Evolutionary conservation across 1,140 invertebrate species (phyloP).

Genomic region (Diorhabda carinulata): DNA sequence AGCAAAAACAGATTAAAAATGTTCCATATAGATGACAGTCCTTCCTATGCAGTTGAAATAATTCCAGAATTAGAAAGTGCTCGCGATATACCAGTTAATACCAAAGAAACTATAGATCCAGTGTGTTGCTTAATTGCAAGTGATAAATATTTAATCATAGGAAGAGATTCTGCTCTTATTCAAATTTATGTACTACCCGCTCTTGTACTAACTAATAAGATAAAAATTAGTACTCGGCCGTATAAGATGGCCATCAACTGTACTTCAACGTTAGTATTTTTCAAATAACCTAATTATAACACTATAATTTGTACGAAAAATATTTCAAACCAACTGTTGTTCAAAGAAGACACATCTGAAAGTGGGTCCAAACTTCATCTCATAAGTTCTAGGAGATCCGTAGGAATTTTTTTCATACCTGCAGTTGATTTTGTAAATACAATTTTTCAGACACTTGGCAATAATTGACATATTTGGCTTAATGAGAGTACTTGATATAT

Average conservation of each 20-base stretch:
- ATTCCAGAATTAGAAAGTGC: conserved; percentile 63
- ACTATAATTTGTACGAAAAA: too few relatives aligned
- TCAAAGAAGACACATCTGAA: too few relatives aligned
- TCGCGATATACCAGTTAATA: conserved; percentile 52
- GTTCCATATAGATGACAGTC: conserved; percentile 74
- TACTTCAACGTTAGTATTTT: conserved; percentile 69
- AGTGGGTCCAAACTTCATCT: too few relatives aligned
- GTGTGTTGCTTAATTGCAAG: conserved; percentile 72
- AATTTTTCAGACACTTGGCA: conserved; percentile 42
- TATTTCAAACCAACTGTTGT: too few relatives aligned
- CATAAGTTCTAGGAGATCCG: too few relatives aligned
- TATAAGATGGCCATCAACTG: conserved; percentile 83
- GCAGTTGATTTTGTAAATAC: background rate
- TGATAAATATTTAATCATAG: conserved; percentile 77
- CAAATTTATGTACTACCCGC: conserved; percentile 85
- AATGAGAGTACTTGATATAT: conserved; percentile 58
- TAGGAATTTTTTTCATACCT: background rate
- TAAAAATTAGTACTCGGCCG: conserved; percentile 63
- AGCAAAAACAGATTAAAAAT: conserved; percentile 37
- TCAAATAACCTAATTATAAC: background rate
- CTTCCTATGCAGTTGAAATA: conserved; percentile 68
- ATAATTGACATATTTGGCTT: conserved; percentile 63
- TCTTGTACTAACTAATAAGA: conserved; percentile 73
- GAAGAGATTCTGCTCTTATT: conserved; percentile 81
- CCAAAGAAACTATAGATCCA: conserved; percentile 64